Percentiles rank a stretch among this genome's conserved stretches.
Conservation (phyloP, 1,140 invertebrate genomes). For the Stenopsyche tienmushanensis region DNA sequence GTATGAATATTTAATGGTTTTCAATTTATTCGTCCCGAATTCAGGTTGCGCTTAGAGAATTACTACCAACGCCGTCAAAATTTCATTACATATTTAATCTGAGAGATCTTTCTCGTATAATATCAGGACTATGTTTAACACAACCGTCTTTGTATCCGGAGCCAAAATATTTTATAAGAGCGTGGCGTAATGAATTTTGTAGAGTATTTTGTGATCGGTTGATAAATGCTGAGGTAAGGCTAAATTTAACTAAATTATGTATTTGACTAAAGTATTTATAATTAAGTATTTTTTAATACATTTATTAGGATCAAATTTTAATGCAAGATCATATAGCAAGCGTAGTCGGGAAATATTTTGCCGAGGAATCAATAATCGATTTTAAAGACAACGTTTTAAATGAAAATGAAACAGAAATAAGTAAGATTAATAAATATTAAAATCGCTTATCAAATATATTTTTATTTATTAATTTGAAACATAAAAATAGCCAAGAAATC, state of each 20-base stretch:
- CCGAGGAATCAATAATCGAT: slow-evolving; percentile 45
- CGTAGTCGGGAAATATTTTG: slow-evolving; percentile 55
- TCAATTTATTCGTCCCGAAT: no score
- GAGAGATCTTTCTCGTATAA: slow-evolving; percentile 82
- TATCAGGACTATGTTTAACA: slow-evolving; percentile 75
- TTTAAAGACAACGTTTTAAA: slow-evolving; percentile 13
- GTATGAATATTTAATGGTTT: slow-evolving; percentile 1
- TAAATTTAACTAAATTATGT: slow-evolving; percentile 6
- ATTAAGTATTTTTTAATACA: slow-evolving; percentile 26
- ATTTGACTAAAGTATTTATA: background rate
- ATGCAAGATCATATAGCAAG: slow-evolving; percentile 54
- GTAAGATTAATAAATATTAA: background rate
- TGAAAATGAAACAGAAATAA: slow-evolving; percentile 42
- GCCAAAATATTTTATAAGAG: slow-evolving; percentile 71
- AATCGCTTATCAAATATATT: background rate
- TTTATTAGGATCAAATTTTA: slow-evolving; percentile 57
- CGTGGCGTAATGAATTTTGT: slow-evolving; percentile 88
- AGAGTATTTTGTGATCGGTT: slow-evolving; percentile 85
- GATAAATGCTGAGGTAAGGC: slow-evolving; percentile 63
- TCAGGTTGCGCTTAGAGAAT: slow-evolving; percentile 67
- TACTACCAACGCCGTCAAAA: slow-evolving; percentile 89
- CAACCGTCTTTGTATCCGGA: slow-evolving; percentile 66
- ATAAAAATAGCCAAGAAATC: background rate
- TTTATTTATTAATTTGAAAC: background rate
- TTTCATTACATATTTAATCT: slow-evolving; percentile 95